Conservation (phyloP, 2,888 invertebrate species). For the Apodemia hepburni region DNA sequence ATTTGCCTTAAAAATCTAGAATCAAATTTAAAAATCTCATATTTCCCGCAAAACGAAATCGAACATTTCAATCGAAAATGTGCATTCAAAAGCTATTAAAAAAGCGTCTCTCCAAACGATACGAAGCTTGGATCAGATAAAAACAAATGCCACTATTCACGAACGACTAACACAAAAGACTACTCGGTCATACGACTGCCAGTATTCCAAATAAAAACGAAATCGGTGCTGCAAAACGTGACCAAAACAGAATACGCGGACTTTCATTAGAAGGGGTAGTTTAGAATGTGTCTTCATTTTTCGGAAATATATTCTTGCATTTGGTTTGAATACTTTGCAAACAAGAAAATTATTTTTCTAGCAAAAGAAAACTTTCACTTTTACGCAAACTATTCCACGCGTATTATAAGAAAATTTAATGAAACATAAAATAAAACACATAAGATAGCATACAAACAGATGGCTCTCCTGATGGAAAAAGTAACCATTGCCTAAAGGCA, state of each 20-base stretch:
- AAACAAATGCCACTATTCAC: slow-evolving; percentile 11
- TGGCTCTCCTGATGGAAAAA: too few relatives aligned
- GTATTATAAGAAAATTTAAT: too few relatives aligned
- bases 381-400: too few relatives aligned
- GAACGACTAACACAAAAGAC: slow-evolving; percentile 8
- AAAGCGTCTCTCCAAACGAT: slow-evolving; percentile 1
- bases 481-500: too few relatives aligned
- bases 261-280: neutral
- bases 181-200: slow-evolving; percentile 7
- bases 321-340: too few relatives aligned
- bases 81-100: slow-evolving; percentile 11
- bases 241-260: neutral
- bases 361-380: too few relatives aligned
- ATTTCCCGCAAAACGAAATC: neutral
- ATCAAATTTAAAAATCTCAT: neutral
- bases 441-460: too few relatives aligned
- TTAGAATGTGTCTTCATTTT: neutral
- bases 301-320: neutral
- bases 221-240: neutral
- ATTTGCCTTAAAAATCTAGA: too few relatives aligned
- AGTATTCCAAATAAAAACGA: neutral
- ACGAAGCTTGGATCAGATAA: slow-evolving; percentile 11
- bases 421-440: too few relatives aligned
- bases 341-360: too few relatives aligned
- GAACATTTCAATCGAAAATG: slow-evolving; percentile 8